Evolutionary conservation across 2,113 vertebrate species (phyloP), one percentile per base, ranked within the genome.

Genomic region (Enhydra lutris): DNA sequence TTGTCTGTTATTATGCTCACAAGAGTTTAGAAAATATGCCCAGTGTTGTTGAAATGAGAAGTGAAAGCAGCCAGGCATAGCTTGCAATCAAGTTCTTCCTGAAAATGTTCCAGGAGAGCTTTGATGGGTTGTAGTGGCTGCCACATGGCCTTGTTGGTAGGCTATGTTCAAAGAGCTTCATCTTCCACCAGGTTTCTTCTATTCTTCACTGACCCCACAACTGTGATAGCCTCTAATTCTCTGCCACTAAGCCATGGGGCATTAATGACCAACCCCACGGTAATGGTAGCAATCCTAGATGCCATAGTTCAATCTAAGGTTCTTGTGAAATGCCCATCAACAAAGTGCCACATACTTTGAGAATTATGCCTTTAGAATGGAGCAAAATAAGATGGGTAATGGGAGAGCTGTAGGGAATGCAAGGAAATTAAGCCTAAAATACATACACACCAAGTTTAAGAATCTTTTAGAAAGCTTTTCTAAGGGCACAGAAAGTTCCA

Each of bases 11-110:
- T 96, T 97, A 98, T 96, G 61, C 96, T 97, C 92, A 83, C 47
- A 92, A 69, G 7, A 67, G 96, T 98, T 98, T 96, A 98, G 96
- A 98, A 98, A 97, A 98, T 97, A 98, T 94, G 96, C 94, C 97
- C 94, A 94, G 86, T 96, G 97, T 74, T 89, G 79, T 90, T 96
- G 95, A 98, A 87, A 86, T 91, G 97, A 93, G 76, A 80, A 92
- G 71, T 26, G 88, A 73, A 80, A 93, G 74, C 86, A 98, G 97
- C 94, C 97, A 98, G 97, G 97, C 97, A 97, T 94, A 97, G 91
- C 93, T 98, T 96, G 82, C 98, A 98, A 98, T 95, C 89, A 98
- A 97, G 9, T 59, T 97, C 97, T 95, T 96, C 89, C 96, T 97
- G 96, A 96, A 69, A 83, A 61, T 93, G 93, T 94, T 96, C 94